Evolutionary conservation across 1,140 invertebrate species (phyloP), one percentile per base, ranked within the genome.

Genomic region (Drosophila carrolli): DNA sequence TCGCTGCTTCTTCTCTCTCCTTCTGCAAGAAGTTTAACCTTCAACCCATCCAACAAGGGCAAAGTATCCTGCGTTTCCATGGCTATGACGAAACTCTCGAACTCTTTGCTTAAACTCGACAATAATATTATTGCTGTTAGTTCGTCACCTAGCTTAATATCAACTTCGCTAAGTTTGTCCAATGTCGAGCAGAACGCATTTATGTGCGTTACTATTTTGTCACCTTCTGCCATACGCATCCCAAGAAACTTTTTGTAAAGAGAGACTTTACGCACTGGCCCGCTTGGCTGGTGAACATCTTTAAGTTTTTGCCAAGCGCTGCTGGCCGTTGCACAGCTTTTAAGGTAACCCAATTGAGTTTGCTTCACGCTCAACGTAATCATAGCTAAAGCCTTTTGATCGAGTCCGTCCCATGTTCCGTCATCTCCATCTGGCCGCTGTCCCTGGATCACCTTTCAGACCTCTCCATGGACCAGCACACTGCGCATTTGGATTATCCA

Each of bases 261-360:
- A 19, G 19, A 19, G 19, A 19, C 19, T 19, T 19, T 19, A 19
- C 19, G 19, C 19, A 19, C 19, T 19, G 55, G 43, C 37, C 67
- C 53, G 35, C 29, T 71, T 23, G 57, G 51, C 16, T 48, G 55
- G 19, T 19, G 19, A 19, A 19, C 51, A 6, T 61, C 41, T 16
- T 19, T 43, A 7, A 72, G 29, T n/a, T 41, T 50, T n/a, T 5
- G 43, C 47, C 48, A 59, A 29, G 55, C 43, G 27, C 40, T 43
- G 4, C 9, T 4, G 2, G 55, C 44, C n/a, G 19, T 61, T 13
- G 8, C 14, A 10, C 56, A 56, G 16, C 55, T 67, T 16, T 50
- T 67, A 1, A 54, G 40, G 6, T 70, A 62, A 7, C 23, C n/a
- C 37, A 70, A 58, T 5, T 58, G 51, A 55, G 41, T 48, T 62